Evolutionary conservation across 2,797 vertebrate genomes (phyloP).

Genomic region (Phylloscopus collybita): DNA sequence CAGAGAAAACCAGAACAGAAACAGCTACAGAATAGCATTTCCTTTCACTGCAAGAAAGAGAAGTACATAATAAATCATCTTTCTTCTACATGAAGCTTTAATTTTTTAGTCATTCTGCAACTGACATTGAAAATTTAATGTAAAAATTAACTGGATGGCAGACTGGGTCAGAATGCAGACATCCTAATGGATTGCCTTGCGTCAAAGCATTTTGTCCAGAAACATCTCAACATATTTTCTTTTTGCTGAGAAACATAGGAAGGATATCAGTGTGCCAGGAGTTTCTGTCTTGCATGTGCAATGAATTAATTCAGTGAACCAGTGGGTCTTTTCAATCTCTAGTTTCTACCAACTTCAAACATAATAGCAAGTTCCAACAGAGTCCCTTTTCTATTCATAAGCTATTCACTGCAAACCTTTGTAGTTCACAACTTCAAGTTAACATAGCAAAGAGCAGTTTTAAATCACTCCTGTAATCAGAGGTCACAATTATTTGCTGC

Average conservation of each 20-base stretch:
- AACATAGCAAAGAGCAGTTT: conserved; percentile 50
- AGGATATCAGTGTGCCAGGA: background rate
- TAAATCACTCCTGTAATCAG: conserved; percentile 48
- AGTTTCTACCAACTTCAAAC: conserved; percentile 53
- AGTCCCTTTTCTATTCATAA: conserved; percentile 55
- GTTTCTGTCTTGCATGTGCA: conserved; percentile 26
- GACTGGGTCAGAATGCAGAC: conserved; percentile 56
- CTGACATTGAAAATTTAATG: conserved; percentile 53
- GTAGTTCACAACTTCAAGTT: conserved; percentile 56
- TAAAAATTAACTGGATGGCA: conserved; percentile 56
- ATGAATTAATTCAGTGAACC: conserved; percentile 38
- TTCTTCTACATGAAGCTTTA: conserved; percentile 16
- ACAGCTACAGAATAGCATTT: background rate
- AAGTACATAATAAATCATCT: conserved; percentile 50
- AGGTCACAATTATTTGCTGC: conserved; percentile 43
- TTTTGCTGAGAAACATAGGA: background rate
- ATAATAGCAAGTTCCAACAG: conserved; percentile 59
- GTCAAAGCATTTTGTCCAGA: conserved; percentile 62
- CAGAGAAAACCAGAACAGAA: conserved; percentile 6
- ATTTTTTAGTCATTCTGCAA: conserved; percentile 58
- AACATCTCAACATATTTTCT: conserved; percentile 30
- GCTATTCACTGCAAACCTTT: conserved; percentile 57
- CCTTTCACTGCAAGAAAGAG: conserved; percentile 3
- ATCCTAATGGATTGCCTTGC: conserved; percentile 29
- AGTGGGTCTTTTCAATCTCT: conserved; percentile 40